Percentiles rank a stretch among this genome's conserved stretches.
Evolutionary conservation across 2,113 vertebrate genomes (phyloP).

Genomic region (Oriolus oriolus): DNA sequence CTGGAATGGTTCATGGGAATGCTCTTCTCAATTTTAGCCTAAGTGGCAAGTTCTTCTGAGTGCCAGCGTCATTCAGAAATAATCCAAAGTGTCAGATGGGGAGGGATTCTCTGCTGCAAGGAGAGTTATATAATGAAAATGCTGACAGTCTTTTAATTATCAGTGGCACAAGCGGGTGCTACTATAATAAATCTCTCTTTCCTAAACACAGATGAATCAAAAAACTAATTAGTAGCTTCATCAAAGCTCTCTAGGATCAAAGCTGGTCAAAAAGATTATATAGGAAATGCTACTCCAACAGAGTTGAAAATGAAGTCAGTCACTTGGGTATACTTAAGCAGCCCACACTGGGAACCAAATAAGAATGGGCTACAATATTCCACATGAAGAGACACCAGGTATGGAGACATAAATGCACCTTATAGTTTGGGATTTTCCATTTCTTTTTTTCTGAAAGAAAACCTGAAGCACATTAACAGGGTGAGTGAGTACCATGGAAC

Average conservation of each 20-base stretch:
- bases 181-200: slow-evolving; percentile 46
- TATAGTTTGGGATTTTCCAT: neutral
- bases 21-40: neutral
- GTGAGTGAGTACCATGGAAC: neutral
- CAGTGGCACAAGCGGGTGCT: neutral
- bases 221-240: slow-evolving; percentile 61
- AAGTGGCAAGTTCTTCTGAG: neutral
- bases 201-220: slow-evolving; percentile 46
- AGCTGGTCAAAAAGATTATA: slow-evolving; percentile 48
- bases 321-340: neutral
- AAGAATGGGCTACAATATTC: neutral
- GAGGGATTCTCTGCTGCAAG: neutral
- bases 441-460: neutral
- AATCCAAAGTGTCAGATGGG: neutral
- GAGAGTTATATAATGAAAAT: neutral
- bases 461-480: neutral
- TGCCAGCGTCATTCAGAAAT: neutral
- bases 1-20: neutral
- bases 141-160: slow-evolving; percentile 41
- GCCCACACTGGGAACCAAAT: neutral
- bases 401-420: neutral
- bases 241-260: slow-evolving; percentile 44
- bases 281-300: neutral
- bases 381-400: neutral
- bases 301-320: neutral